These are phyloP conservation scores for Xenopus laevis DNA, from an alignment of 2,113 vertebrate genomes.

Conservation along the genomic window DNA sequence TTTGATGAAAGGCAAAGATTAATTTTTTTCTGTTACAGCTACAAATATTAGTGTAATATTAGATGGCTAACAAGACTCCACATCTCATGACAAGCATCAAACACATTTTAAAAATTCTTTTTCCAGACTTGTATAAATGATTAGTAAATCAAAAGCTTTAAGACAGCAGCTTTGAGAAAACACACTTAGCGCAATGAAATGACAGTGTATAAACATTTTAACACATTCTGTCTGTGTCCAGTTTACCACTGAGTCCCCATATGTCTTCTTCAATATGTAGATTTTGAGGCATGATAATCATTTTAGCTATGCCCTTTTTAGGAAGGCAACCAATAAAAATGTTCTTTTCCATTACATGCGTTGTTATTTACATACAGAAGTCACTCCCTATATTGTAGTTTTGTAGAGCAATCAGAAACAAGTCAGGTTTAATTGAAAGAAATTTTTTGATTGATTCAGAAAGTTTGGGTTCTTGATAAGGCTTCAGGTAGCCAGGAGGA, in stretches of 20 bases:
- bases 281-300: too few species aligned
- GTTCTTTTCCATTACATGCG: conserved; percentile 77
- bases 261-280: too few species aligned
- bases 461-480: too few species aligned
- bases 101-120: neutral
- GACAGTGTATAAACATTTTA: too few species aligned
- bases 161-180: neutral
- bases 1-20: neutral
- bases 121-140: neutral
- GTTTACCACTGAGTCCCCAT: too few species aligned
- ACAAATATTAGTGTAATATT: neutral
- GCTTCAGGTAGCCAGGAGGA: too few species aligned
- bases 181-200: neutral
- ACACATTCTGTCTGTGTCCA: too few species aligned
- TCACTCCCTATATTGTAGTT: conserved; percentile 76
- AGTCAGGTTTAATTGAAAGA: neutral
- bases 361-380: conserved; percentile 82
- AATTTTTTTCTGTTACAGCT: neutral
- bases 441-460: too few species aligned
- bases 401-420: neutral
- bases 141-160: neutral
- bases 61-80: neutral
- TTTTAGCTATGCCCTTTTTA: conserved; percentile 57
- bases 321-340: conserved; percentile 84
- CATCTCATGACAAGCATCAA: neutral